Evolutionary conservation across 2,113 vertebrate genomes (phyloP), one percentile per base, ranked within the genome.

Genomic region (Spea multiplicata): DNA sequence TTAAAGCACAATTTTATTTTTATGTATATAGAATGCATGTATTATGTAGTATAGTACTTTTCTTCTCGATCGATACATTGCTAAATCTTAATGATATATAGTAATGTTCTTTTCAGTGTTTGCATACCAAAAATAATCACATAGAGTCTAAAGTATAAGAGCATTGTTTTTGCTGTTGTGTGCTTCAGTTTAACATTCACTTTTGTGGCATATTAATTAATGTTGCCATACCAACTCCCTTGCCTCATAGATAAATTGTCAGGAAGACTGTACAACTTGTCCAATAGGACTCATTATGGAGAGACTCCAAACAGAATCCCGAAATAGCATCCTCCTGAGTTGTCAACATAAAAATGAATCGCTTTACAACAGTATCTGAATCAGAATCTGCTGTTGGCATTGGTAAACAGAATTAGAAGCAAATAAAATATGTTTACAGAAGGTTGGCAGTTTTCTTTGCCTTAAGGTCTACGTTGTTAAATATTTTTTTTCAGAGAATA

Each of bases 241-340:
- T 67, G 78, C 64, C 64, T 73, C 52, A 30, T 30, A 68, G 78
- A 80, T 80, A 67, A 74, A 80, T 80, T 80, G 78, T 80, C 78
- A 80, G 65, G 62, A 80, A 80, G 65, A 80, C 71, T 80, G 78
- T 74, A 80, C 71, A 74, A 65, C 44, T 68, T 74, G 71, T 80
- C 78, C 71, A 80, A 80, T 74, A 80, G 78, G 78, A 80, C 78
- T 80, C 78, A 80, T 80, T 80, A 80, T 80, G 78, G 71, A 80
- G 74, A 53, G 64, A 80, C 78, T 80, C 78, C 78, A 80, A 80
- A 80, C 78, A 74, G 78, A 80, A 80, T 80, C 78, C 44, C 30
- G 78, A 80, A 80, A 80, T 80, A 80, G 78, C 78, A 74, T 80
- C 78, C 78, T 80, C 78, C 78, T 80, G 78, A 80, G 78, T 80